Percentiles rank a stretch among this genome's conserved stretches.
Conservation (phyloP, 2,113 vertebrate species). For the Tricholaema leucomelas region DNA sequence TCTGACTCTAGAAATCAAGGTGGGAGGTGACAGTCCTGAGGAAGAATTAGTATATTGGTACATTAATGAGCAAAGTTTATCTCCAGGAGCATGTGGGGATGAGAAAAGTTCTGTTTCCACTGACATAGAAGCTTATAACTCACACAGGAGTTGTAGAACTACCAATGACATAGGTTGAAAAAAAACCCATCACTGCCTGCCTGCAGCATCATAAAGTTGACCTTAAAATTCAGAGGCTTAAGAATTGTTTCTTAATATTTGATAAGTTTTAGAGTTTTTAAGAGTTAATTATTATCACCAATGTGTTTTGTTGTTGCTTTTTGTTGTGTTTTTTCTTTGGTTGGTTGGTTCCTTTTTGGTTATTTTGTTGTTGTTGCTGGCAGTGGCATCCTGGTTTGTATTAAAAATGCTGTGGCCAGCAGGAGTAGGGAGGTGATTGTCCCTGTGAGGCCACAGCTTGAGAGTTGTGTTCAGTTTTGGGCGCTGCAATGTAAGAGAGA, state of each 20-base stretch:
- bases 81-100: not conserved
- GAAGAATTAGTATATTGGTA: not conserved
- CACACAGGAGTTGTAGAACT: not conserved
- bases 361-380: too few species aligned
- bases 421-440: too few species aligned
- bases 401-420: too few species aligned
- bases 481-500: too few species aligned
- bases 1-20: not conserved
- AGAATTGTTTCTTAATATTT: not conserved
- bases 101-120: not conserved
- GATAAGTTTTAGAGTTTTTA: not conserved
- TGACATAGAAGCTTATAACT: not conserved
- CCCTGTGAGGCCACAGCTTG: too few species aligned
- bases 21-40: not conserved
- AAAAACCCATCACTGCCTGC: not conserved
- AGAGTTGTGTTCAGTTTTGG: too few species aligned
- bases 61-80: not conserved
- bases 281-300: too few species aligned
- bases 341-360: not conserved
- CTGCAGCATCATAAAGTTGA: not conserved
- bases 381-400: too few species aligned
- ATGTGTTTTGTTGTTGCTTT: too few species aligned
- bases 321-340: not conserved
- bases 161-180: not conserved
- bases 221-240: not conserved